phyloP scores from a whole-genome alignment of 2,113 vertebrate species.

The Tretioscincus oriximinensis region DNA sequence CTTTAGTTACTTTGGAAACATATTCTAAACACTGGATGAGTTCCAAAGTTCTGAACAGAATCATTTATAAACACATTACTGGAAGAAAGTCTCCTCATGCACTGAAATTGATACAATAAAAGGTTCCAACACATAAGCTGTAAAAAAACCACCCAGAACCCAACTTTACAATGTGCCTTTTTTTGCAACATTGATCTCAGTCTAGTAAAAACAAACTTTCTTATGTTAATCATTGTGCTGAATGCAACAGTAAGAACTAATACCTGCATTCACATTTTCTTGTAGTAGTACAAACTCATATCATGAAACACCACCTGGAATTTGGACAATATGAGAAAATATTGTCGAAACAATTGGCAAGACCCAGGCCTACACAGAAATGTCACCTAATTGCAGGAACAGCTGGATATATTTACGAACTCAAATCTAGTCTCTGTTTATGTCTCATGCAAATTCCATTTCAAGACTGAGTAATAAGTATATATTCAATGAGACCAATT shows the following conservation, averaged over 20 bases:
- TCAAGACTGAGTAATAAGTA: no score
- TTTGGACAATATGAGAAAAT: no score
- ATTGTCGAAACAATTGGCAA: no score
- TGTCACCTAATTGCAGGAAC: no score
- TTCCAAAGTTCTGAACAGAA: conserved; percentile 36
- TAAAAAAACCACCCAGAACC: background rate
- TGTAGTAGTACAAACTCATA: no score
- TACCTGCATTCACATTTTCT: no score
- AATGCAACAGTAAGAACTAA: background rate
- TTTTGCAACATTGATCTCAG: background rate
- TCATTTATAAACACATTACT: conserved; percentile 26
- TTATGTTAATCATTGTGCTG: background rate
- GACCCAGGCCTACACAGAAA: no score
- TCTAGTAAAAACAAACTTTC: background rate
- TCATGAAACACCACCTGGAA: no score
- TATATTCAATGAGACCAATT: no score
- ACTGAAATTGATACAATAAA: background rate
- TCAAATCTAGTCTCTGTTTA: no score
- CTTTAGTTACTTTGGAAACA: conserved; percentile 33
- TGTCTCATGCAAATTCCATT: no score
- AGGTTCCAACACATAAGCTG: background rate
- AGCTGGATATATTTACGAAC: no score
- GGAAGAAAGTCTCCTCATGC: conserved; percentile 28
- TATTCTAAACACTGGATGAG: conserved; percentile 33
- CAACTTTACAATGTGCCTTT: background rate